These are phyloP conservation scores for Felis catus DNA, from an alignment of 2,113 vertebrate genomes.

Conservation along the genomic window DNA sequence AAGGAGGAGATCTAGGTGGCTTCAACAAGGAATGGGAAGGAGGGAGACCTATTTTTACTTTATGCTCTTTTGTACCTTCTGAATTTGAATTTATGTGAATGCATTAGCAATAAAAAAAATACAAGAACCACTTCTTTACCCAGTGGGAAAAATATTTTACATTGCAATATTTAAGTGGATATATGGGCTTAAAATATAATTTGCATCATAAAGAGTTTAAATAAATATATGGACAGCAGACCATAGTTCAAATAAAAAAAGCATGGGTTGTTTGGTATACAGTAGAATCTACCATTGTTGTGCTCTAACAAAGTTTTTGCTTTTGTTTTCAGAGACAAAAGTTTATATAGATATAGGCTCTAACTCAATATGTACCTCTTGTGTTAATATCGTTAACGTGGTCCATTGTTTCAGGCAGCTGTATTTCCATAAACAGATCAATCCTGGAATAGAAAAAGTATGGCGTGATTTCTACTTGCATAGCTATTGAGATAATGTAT, in stretches of 20 bases:
- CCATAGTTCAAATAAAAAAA: neutral
- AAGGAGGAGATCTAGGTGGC: neutral
- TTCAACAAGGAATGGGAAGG: neutral
- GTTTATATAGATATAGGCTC: neutral
- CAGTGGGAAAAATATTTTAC: neutral
- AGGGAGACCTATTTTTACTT: neutral
- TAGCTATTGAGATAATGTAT: conserved; percentile 32
- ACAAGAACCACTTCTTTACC: neutral
- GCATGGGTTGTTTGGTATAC: neutral
- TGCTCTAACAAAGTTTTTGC: neutral
- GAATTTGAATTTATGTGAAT: neutral
- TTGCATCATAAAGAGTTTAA: neutral
- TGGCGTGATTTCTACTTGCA: neutral
- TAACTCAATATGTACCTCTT: neutral
- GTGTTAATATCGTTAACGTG: conserved; percentile 2
- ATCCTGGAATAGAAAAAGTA: neutral
- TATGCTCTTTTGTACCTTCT: neutral
- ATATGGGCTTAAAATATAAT: neutral
- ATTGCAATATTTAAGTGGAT: neutral
- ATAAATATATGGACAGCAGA: neutral
- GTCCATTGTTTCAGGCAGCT: conserved; percentile 29
- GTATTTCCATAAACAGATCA: conserved; percentile 36
- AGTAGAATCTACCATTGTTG: neutral
- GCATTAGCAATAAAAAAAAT: neutral
- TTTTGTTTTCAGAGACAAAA: neutral